A percentile compares a stretch with the other conserved stretches of the same genome.
Conservation (phyloP, 2,797 vertebrate species). For the Bradypodion pumilum region DNA sequence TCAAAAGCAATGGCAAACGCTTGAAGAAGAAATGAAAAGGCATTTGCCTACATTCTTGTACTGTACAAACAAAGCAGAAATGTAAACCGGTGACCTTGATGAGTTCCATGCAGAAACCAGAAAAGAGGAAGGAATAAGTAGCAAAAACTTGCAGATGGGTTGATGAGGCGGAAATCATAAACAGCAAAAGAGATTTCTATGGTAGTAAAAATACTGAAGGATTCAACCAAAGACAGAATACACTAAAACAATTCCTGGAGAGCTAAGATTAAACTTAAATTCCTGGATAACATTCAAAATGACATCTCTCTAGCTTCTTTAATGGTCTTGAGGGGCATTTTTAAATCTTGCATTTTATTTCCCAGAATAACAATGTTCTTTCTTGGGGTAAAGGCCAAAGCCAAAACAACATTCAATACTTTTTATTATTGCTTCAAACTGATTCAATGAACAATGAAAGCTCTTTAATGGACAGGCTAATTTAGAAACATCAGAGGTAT, state of each 20-base stretch:
- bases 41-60: conserved; percentile 1
- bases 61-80: conserved; percentile 29
- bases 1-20: conserved; percentile 8
- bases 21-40: background rate
- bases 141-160: conserved; percentile 41
- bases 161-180: conserved; percentile 41
- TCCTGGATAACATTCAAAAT: background rate
- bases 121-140: conserved; percentile 49
- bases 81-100: conserved; percentile 7
- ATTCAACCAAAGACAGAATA: conserved; percentile 4
- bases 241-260: conserved; percentile 35
- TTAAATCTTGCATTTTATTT: background rate
- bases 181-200: conserved; percentile 14
- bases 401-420: background rate
- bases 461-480: too few relatives aligned
- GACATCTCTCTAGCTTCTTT: background rate
- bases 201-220: conserved; percentile 22
- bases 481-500: background rate
- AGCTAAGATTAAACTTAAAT: conserved; percentile 21
- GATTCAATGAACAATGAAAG: background rate
- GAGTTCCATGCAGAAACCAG: conserved; percentile 33
- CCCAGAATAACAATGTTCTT: conserved; percentile 4
- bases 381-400: too few relatives aligned
- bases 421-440: conserved; percentile 18
- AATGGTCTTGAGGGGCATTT: background rate